A percentile compares a stretch with the other conserved stretches of the same genome.
phyloP scores from a whole-genome alignment of 2,797 vertebrate species.

The Notamacropus eugenii region DNA sequence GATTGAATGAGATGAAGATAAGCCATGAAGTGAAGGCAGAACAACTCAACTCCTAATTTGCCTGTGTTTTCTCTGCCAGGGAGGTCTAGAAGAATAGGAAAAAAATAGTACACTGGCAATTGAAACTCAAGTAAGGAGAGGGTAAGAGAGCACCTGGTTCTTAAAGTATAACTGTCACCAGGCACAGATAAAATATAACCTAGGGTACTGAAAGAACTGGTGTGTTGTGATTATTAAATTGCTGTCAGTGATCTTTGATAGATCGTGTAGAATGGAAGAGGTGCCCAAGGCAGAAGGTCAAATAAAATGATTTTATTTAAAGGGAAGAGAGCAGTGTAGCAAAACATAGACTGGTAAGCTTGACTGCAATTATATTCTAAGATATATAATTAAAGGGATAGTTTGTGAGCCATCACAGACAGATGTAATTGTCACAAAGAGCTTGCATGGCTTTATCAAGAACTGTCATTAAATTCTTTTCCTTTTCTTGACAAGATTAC shows the following conservation, averaged over 20 bases:
- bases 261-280: not conserved
- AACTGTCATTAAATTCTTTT: not conserved
- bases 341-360: not conserved
- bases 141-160: not conserved
- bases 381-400: not conserved
- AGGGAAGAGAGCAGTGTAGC: not conserved
- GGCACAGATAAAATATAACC: not conserved
- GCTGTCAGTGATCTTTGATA: not conserved
- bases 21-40: not conserved
- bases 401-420: not conserved
- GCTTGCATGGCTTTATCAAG: not conserved
- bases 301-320: not conserved
- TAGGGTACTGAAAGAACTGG: not conserved
- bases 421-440: not conserved
- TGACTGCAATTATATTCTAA: not conserved
- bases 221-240: not conserved
- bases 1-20: not conserved
- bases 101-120: not conserved
- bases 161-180: not conserved
- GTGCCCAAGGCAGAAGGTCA: not conserved
- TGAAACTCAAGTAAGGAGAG: not conserved
- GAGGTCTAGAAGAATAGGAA: not conserved
- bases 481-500: not conserved
- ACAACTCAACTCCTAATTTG: not conserved
- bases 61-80: not conserved